Base-by-base conservation (phyloP, 1,140 invertebrate genomes). In the Musca vetustissima region DNA sequence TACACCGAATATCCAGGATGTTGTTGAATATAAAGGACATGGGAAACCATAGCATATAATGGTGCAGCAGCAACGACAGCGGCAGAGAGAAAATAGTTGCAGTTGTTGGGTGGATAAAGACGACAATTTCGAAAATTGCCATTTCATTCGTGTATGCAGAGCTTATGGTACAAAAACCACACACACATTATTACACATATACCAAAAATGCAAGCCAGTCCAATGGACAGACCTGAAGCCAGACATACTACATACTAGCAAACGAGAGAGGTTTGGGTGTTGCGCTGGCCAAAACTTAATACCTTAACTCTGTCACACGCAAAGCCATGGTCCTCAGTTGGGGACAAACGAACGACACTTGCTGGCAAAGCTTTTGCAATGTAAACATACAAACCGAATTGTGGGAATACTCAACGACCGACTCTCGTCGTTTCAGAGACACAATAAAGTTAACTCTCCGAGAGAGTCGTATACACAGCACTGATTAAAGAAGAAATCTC, bases 121-220 rank as follows among this genome's bases (percentile, higher is more conserved):
- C 28, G 57, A 61, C 57, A 61, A 61, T 61, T 61, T 61, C 24
- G 25, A 57, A 57, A 57, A 57, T 57, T 57, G 53, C 24, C 53
- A 57, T 57, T 57, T 57, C 53, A 43, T 43, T 43, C 36, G 4
- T 43, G 36, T 43, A 43, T 43, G 13, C 36, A 43, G 36, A 43
- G 36, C 36, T 43, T 43, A 43, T 43, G 36, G 36, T 11, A 11
- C 9, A 43, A 43, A 43, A 11, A 11, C 36, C 36, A 43, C 36
- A 43, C 11, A 43, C 13, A 43, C 36, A 7, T 43, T 8, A 1
- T 8, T 9, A 43, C 36, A 11, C 11, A 32, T 43, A 43, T 11
- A 43, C 36, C 6, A 43, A 43, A 7, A 43, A 32, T 9, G 9
- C 3, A 32, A 32, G 3, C 9, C 28, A 32, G 28, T 32, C 28